Base-by-base conservation (phyloP, 2,888 invertebrate genomes). In the Euplexia lucipara region DNA sequence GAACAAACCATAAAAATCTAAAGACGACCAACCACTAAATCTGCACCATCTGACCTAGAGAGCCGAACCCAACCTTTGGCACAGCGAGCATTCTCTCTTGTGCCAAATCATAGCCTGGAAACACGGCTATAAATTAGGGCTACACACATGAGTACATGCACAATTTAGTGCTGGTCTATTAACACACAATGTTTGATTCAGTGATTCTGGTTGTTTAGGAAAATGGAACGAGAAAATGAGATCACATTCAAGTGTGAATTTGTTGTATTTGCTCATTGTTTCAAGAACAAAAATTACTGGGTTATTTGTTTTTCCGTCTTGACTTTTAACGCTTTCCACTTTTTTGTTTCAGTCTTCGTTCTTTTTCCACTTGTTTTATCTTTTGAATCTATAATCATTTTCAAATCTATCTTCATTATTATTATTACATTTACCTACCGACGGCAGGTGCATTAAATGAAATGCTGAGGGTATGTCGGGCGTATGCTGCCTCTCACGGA, bases 91-190 rank as follows among this genome's bases (percentile, higher is more conserved):
- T 37, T 64, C 47, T 60, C 59, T 53, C 73, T 60, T 57, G 56
- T 76, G 72, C 73, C 73, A 71, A 60, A 71, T 74, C 65, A 76
- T 76, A 70, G 44, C 42, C 56, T 37, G 54, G 63, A 47, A 53
- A 76, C 77, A 76, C 9, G 64, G 14, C 53, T n/a, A 71, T 74
- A 74, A 74, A 71, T 74, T 74, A 74, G n/a, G 20, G 16, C 22
- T 22, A 14, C 42, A 74, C 49, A 75, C 73, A 70, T 57, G 63
- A 73, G 70, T 70, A 74, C 72, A 76, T 65, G 73, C 56, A 49
- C 41, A 56, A 74, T 74, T 74, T 76, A 76, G 41, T 60, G 59
- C 77, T 34, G 42, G 41, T 49, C 59, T 76, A 76, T 76, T 65
- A 69, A 56, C 73, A 59, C 56, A 60, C 60, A 48, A n/a, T 70